phyloP scores from a whole-genome alignment of 2,113 vertebrate genomes.

The Calidris pugnax region DNA sequence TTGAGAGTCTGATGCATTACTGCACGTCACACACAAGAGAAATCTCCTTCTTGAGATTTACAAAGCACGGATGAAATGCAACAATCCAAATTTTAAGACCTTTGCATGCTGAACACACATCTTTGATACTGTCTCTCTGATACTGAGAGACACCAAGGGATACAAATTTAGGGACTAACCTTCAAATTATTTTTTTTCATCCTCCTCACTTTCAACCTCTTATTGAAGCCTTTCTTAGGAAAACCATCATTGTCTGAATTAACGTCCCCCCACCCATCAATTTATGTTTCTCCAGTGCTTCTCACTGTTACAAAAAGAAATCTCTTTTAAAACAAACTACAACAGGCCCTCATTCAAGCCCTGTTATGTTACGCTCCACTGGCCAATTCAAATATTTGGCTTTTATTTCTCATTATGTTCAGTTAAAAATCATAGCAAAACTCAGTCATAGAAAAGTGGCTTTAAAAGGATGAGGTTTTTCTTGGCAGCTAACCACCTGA shows the following conservation, averaged over 20 bases:
- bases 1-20: background rate
- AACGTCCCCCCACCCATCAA: background rate
- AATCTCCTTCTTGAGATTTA: background rate
- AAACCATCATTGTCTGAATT: background rate
- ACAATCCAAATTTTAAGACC: background rate
- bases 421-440: background rate
- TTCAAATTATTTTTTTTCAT: background rate
- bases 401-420: background rate
- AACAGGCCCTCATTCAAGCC: background rate
- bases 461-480: background rate
- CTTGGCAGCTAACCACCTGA: background rate
- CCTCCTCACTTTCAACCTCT: background rate
- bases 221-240: background rate
- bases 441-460: background rate
- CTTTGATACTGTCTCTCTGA: too few relatives aligned
- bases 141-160: background rate
- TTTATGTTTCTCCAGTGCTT: background rate
- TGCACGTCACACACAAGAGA: background rate
- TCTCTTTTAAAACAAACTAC: background rate
- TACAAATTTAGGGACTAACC: background rate
- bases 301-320: background rate
- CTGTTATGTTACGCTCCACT: background rate
- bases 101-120: rapidly evolving
- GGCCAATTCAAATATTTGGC: background rate
- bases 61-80: background rate